These are phyloP conservation scores for Lumbricus terrestris DNA, from an alignment of 2,888 invertebrate genomes.

Conservation along the genomic window DNA sequence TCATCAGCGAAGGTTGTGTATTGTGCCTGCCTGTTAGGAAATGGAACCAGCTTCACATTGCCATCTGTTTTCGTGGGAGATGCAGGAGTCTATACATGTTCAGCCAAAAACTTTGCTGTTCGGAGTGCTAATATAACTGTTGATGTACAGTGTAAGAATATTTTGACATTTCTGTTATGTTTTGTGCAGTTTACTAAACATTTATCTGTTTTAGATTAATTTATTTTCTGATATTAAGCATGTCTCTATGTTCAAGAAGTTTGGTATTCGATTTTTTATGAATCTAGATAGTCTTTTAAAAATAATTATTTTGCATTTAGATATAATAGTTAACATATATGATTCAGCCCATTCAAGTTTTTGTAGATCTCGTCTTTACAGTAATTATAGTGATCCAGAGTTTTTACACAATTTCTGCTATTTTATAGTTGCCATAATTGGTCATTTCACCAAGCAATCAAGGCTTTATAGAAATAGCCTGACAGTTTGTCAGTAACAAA, in stretches of 20 bases:
- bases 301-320: not conserved
- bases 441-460: not conserved
- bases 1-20: not conserved
- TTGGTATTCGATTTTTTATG: too few species aligned
- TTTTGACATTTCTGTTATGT: not conserved
- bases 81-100: conserved; percentile 6
- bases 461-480: not conserved
- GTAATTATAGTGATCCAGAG: not conserved
- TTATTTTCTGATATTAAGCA: too few species aligned
- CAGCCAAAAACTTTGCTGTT: not conserved
- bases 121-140: not conserved
- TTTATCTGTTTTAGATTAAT: too few species aligned
- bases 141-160: conserved; percentile 10
- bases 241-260: too few species aligned
- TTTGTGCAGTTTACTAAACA: not conserved
- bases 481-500: not conserved
- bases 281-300: too few species aligned
- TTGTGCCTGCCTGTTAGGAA: not conserved
- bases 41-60: not conserved
- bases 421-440: not conserved
- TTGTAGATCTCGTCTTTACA: not conserved
- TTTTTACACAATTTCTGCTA: not conserved
- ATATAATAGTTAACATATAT: not conserved
- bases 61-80: not conserved
- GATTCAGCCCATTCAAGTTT: not conserved